Percentiles rank a stretch among this genome's conserved stretches.
These are phyloP conservation scores for Dolomedes plantarius DNA, from an alignment of 2,888 invertebrate genomes.

Conservation along the genomic window DNA sequence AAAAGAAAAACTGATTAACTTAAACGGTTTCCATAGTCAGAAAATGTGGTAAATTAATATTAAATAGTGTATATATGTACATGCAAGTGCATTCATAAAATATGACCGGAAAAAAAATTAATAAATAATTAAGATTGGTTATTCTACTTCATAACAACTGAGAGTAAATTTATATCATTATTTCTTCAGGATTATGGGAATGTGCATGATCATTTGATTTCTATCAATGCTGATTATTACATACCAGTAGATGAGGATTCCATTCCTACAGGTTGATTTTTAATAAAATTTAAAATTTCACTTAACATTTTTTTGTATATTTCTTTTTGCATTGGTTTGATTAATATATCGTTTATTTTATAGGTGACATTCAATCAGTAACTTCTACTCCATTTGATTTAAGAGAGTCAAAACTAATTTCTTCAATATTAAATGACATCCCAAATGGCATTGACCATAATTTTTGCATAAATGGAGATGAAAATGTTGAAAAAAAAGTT, in stretches of 20 bases:
- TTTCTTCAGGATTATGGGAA: slow-evolving; percentile 74
- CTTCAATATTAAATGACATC: slow-evolving; percentile 82
- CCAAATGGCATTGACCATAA: slow-evolving; percentile 88
- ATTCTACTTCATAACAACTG: too few species aligned
- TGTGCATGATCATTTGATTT: slow-evolving; percentile 75
- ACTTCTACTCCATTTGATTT: slow-evolving; percentile 86
- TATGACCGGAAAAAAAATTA: too few species aligned
- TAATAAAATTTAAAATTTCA: background rate
- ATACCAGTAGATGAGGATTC: slow-evolving; percentile 84
- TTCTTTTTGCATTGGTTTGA: background rate
- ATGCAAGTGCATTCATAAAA: too few species aligned
- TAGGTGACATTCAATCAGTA: slow-evolving; percentile 84
- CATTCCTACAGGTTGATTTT: slow-evolving; percentile 82
- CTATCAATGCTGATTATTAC: slow-evolving; percentile 85
- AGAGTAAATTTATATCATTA: too few species aligned
- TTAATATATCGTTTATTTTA: slow-evolving; percentile 55
- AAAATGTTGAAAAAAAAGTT: slow-evolving; percentile 25
- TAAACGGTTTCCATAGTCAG: too few species aligned
- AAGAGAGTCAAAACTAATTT: slow-evolving; percentile 82
- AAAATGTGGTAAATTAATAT: too few species aligned
- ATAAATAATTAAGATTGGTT: too few species aligned
- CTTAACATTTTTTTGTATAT: background rate
- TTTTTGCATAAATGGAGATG: slow-evolving; percentile 80
- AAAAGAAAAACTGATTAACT: too few species aligned
- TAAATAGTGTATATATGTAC: too few species aligned